These are phyloP conservation scores for Zenarchopterus dispar DNA, from an alignment of 2,797 vertebrate genomes.

Conservation along the genomic window DNA sequence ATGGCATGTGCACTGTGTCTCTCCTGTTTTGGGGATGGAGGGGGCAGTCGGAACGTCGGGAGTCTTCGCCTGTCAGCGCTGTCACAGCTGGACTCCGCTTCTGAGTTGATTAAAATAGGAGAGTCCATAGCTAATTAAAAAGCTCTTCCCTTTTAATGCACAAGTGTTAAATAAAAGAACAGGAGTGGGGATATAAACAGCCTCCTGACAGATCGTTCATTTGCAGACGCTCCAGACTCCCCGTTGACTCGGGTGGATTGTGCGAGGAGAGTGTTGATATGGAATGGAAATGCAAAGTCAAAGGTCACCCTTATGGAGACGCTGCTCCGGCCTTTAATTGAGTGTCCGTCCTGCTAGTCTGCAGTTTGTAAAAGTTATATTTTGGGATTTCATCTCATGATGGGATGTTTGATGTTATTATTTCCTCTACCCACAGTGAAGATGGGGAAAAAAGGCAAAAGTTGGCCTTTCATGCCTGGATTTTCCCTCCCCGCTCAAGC, in stretches of 20 bases:
- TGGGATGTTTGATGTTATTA: slow-evolving; percentile 48
- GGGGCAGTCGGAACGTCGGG: slow-evolving; percentile 71
- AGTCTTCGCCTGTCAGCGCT: slow-evolving; percentile 81
- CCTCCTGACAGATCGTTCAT: slow-evolving; percentile 82
- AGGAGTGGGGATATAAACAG: slow-evolving; percentile 79
- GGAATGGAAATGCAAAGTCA: slow-evolving; percentile 54
- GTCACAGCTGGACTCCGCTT: slow-evolving; percentile 82
- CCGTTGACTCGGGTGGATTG: slow-evolving; percentile 60
- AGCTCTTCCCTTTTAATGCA: slow-evolving; percentile 79
- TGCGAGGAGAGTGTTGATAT: slow-evolving; percentile 75
- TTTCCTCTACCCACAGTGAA: slow-evolving; percentile 37
- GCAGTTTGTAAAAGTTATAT: slow-evolving; percentile 62
- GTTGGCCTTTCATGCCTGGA: slow-evolving; percentile 44
- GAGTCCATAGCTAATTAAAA: slow-evolving; percentile 85
- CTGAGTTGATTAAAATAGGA: slow-evolving; percentile 85
- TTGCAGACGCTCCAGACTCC: slow-evolving; percentile 78
- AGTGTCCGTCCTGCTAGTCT: slow-evolving; percentile 44
- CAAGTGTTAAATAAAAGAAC: slow-evolving; percentile 82
- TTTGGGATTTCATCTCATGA: slow-evolving; percentile 49
- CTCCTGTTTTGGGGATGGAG: slow-evolving; percentile 11
- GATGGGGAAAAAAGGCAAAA: slow-evolving; percentile 30
- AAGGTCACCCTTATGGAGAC: slow-evolving; percentile 62
- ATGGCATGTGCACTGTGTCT: slow-evolving; percentile 58
- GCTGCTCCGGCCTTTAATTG: slow-evolving; percentile 40
- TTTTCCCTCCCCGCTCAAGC: slow-evolving; percentile 49